phyloP scores from a whole-genome alignment of 2,888 invertebrate species.

The Petrophora chlorosata region DNA sequence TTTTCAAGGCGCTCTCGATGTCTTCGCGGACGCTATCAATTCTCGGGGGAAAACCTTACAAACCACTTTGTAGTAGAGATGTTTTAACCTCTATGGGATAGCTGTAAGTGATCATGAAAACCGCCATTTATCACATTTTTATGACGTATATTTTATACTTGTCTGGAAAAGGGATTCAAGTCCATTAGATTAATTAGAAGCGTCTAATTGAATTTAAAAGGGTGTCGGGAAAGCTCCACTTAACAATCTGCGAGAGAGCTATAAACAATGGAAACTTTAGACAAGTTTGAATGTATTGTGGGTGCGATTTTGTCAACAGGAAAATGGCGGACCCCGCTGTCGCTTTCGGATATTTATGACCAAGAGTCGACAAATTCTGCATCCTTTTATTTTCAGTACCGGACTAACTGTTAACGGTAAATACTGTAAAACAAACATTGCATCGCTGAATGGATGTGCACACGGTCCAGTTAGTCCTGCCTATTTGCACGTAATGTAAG shows the following conservation, averaged over 20 bases:
- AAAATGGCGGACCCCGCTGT: conserved; percentile 78
- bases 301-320: conserved; percentile 80
- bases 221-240: conserved; percentile 48
- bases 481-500: conserved; percentile 35
- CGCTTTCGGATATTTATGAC: conserved; percentile 75
- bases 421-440: conserved; percentile 60
- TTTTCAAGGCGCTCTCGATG: conserved; percentile 61
- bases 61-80: conserved; percentile 33
- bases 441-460: conserved; percentile 37
- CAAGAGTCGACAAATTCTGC: conserved; percentile 73
- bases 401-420: conserved; percentile 66
- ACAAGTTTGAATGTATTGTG: conserved; percentile 78
- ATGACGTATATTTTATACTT: neutral
- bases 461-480: conserved; percentile 14
- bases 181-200: conserved; percentile 26
- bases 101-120: conserved; percentile 11
- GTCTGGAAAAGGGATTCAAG: conserved; percentile 1
- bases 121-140: conserved; percentile 21
- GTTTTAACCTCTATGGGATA: conserved; percentile 21
- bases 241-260: conserved; percentile 57
- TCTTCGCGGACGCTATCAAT: conserved; percentile 58
- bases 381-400: conserved; percentile 71
- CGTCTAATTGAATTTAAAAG: conserved; percentile 32
- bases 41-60: conserved; percentile 40
- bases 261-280: conserved; percentile 78